Conservation (phyloP, 2,797 vertebrate genomes). For the Selene dorsalis region DNA sequence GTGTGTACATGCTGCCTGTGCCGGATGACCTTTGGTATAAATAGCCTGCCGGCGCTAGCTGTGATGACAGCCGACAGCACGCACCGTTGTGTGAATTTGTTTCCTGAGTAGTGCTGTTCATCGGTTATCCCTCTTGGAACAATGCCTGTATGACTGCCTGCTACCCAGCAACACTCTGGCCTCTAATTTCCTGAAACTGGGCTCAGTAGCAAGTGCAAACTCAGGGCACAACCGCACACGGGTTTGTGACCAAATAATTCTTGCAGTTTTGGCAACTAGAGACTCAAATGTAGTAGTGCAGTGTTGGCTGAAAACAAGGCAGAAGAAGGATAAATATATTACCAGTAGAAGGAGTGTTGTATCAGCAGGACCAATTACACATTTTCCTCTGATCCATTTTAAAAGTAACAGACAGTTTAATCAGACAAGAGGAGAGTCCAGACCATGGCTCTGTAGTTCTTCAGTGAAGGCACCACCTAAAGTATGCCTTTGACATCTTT, state of each 20-base stretch:
- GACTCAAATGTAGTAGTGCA: neutral
- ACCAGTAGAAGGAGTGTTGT: slow-evolving; percentile 1
- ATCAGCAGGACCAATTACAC: slow-evolving; percentile 7
- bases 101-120: slow-evolving; percentile 81
- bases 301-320: slow-evolving; percentile 19
- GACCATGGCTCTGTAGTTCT: neutral
- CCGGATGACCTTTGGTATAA: slow-evolving; percentile 84
- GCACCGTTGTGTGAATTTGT: slow-evolving; percentile 85
- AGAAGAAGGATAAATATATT: neutral
- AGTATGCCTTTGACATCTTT: neutral
- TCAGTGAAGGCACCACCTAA: neutral
- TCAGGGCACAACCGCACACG: neutral
- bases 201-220: slow-evolving; percentile 41
- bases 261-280: slow-evolving; percentile 22
- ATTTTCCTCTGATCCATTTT: neutral
- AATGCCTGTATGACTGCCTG: slow-evolving; percentile 61
- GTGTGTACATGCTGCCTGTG: slow-evolving; percentile 76
- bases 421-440: neutral
- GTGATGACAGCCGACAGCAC: slow-evolving; percentile 85
- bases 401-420: slow-evolving; percentile 22
- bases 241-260: slow-evolving; percentile 25
- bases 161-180: slow-evolving; percentile 68
- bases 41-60: slow-evolving; percentile 80
- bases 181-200: slow-evolving; percentile 58
- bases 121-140: slow-evolving; percentile 79